Base-by-base conservation (phyloP, 2,113 vertebrate genomes). In the Cisticola juncidis region DNA sequence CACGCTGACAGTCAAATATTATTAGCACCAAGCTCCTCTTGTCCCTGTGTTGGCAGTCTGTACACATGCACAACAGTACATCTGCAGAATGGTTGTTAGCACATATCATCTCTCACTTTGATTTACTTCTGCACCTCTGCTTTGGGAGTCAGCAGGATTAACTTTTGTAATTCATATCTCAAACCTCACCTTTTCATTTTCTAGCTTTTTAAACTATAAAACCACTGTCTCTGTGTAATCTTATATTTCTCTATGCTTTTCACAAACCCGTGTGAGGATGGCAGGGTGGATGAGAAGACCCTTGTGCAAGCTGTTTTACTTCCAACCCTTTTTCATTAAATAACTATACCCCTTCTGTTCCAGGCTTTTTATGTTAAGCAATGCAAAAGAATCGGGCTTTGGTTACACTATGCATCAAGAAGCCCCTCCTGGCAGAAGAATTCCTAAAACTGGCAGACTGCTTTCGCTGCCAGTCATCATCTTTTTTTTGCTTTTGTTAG, bases 81-180 rank as follows among this genome's bases (percentile, higher is more conserved):
- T 47, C 82, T 84, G 57, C 77, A 70, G 50, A 62, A 54, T 5
- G 40, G 23, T 51, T 74, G 56, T 29, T 79, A 54, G 66, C 51
- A 76, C 5, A 0, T 70, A 76, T 70, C 38, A 29, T 35, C 85
- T 73, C 92, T 93, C 76, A 66, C 61, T 81, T 38, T 45, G 26
- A 87, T 94, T 96, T 82, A 47, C 31, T 92, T 93, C 81, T 93
- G 91, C 54, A 29, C 42, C 81, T 92, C 70, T 86, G 62, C 72
- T 82, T 91, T 86, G 53, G 64, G 71, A 95, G 69, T 80, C 72
- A 81, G 50, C 57, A 70, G 71, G 57, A 64, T 89, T 70, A 36
- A 51, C 50, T 81, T 83, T 24, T 35, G 47, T 53, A 56, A 53
- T 74, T 87, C 31, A 70, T 44, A 81, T 57, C 50, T 71, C 56